phyloP scores from a whole-genome alignment of 2,113 vertebrate genomes.

The Hemichromis elongatus region DNA sequence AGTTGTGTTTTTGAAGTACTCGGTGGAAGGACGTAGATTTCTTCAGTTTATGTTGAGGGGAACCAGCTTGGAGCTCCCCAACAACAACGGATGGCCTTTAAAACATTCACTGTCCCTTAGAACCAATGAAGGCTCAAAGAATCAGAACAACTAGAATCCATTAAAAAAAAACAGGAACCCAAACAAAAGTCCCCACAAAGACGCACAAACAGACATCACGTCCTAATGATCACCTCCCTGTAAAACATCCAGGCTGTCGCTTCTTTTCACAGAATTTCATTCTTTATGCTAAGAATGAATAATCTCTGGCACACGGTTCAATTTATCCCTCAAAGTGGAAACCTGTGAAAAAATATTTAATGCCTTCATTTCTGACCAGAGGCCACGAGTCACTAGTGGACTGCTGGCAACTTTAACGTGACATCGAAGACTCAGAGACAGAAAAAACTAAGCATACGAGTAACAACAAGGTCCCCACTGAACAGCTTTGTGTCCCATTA shows the following conservation, averaged over 20 bases:
- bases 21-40: not conserved
- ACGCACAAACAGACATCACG: not conserved
- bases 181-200: not conserved
- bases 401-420: not conserved
- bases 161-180: not conserved
- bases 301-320: not conserved
- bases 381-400: not conserved
- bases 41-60: not conserved
- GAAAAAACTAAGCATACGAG: not conserved
- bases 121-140: not conserved
- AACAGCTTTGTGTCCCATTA: not conserved
- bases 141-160: not conserved
- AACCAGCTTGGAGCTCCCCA: not conserved
- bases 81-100: not conserved
- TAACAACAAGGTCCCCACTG: not conserved
- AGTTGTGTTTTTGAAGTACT: not conserved
- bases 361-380: not conserved
- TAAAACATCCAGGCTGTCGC: not conserved
- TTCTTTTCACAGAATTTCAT: not conserved
- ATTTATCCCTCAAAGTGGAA: not conserved
- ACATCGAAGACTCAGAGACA: not conserved
- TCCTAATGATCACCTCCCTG: not conserved
- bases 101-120: not conserved
- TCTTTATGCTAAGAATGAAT: not conserved
- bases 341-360: not conserved